A percentile compares a stretch with the other conserved stretches of the same genome.
phyloP scores from a whole-genome alignment of 2,113 vertebrate genomes.

The Corythornis cristatus region DNA sequence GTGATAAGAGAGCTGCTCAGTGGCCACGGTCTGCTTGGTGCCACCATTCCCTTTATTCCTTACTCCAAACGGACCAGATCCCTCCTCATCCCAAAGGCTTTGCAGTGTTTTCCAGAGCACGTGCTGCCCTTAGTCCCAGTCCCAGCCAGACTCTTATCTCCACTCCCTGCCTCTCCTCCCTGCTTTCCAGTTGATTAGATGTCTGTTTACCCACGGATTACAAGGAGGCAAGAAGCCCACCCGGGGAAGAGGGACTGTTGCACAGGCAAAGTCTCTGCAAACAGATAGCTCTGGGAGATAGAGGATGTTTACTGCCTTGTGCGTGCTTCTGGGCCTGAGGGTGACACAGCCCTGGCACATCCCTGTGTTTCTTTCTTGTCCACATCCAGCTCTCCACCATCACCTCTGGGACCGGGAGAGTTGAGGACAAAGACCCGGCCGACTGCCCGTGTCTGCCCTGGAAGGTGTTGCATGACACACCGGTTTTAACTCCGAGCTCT shows the following conservation, averaged over 20 bases:
- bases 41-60: neutral
- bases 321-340: neutral
- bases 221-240: slow-evolving; percentile 28
- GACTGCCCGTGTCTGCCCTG: neutral
- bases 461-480: neutral
- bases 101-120: neutral
- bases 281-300: slow-evolving; percentile 30
- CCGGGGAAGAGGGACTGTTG: neutral
- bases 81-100: neutral
- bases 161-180: neutral
- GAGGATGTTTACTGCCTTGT: neutral
- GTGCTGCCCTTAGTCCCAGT: neutral
- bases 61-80: neutral
- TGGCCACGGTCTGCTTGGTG: neutral
- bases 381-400: neutral
- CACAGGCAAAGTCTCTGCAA: slow-evolving; percentile 1
- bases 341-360: neutral
- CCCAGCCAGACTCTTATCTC: neutral
- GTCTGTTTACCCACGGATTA: slow-evolving; percentile 57
- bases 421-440: neutral
- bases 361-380: fast-evolving
- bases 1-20: neutral
- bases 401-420: neutral
- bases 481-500: neutral
- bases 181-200: neutral